Percentiles rank a stretch among this genome's conserved stretches.
phyloP scores from a whole-genome alignment of 2,888 invertebrate species.

The Heliconius aoede region DNA sequence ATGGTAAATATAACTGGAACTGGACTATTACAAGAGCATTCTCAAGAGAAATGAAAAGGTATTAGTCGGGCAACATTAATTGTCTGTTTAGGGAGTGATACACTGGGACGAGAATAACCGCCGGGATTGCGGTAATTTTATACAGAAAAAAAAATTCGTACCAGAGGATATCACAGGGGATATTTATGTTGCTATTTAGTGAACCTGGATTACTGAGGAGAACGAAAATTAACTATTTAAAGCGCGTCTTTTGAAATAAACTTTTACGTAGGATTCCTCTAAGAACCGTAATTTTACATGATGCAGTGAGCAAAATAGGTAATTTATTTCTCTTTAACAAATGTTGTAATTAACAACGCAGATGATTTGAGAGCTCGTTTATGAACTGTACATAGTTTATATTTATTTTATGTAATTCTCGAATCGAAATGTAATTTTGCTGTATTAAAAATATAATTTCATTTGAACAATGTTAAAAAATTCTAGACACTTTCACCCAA shows the following conservation, averaged over 20 bases:
- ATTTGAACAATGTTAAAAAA: background rate
- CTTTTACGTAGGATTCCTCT: slow-evolving; percentile 34
- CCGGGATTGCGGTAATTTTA: slow-evolving; percentile 41
- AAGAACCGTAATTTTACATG: slow-evolving; percentile 34
- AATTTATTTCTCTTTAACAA: slow-evolving; percentile 8
- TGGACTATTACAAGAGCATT: slow-evolving; percentile 35
- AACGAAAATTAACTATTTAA: slow-evolving; percentile 46
- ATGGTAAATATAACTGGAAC: too few species aligned
- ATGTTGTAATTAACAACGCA: background rate
- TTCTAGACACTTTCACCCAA: background rate
- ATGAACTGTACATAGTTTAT: background rate
- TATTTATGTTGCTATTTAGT: slow-evolving; percentile 48
- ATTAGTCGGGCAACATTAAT: slow-evolving; percentile 47
- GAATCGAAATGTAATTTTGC: background rate
- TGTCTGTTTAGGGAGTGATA: slow-evolving; percentile 49
- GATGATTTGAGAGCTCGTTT: background rate
- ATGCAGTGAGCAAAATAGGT: slow-evolving; percentile 26
- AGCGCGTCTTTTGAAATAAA: slow-evolving; percentile 43
- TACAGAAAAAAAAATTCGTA: slow-evolving; percentile 43
- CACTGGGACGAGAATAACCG: slow-evolving; percentile 46
- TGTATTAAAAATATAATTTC: too few species aligned
- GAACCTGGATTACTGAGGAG: slow-evolving; percentile 43
- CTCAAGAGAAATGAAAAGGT: slow-evolving; percentile 45
- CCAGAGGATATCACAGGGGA: slow-evolving; percentile 32
- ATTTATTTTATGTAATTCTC: background rate